Base-by-base conservation (phyloP, 2,797 vertebrate species). In the Antennarius maculatus region DNA sequence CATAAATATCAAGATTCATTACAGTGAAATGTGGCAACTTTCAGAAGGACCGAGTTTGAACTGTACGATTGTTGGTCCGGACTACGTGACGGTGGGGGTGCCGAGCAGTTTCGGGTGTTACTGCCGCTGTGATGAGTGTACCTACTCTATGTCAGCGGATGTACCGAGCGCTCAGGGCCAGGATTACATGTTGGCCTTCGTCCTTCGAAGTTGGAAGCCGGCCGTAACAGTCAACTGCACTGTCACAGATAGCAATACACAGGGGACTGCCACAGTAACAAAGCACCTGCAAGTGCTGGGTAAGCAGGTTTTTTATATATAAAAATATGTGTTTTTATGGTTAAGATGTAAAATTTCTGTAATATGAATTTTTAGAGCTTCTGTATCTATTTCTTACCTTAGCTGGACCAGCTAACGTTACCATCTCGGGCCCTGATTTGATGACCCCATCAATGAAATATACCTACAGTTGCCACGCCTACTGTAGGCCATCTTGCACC, bases 341-440 rank as follows among this genome's bases (percentile, higher is more conserved):
- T n/a, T 47, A n/a, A 2, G 2, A 4, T 12, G 16, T 43, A 6
- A 23, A 16, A 15, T 9, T 29, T 9, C 43, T 15, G 11, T n/a
- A n/a, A n/a, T 31, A 4, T 3, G 7, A 39, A 10, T 29, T 34
- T 29, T 31, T 18, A 54, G 12, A n/a, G 6, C 6, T 7, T 17
- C 7, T 13, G 23, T 43, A 15, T 17, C 49, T 45, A 5, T 68
- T 29, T 76, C 16, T 76, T 7, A 52, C 65, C 1, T 49, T 0
- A 90, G 90, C 27, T 42, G 87, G 90, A 62, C 88, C 89, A 2
- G 27, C 52, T 23, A 81, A 85, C 49, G 7, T 88, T 56, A 61
- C 75, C 28, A 80, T 91, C 69, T 7, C 58, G 45, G 88, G 89
- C 16, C 54, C 83, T 5, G 31, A 57, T 10, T 0, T 59, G 50